Percentiles rank a stretch among this genome's conserved stretches.
Conservation (phyloP, 2,888 invertebrate species). For the Creontiades dilutus region DNA sequence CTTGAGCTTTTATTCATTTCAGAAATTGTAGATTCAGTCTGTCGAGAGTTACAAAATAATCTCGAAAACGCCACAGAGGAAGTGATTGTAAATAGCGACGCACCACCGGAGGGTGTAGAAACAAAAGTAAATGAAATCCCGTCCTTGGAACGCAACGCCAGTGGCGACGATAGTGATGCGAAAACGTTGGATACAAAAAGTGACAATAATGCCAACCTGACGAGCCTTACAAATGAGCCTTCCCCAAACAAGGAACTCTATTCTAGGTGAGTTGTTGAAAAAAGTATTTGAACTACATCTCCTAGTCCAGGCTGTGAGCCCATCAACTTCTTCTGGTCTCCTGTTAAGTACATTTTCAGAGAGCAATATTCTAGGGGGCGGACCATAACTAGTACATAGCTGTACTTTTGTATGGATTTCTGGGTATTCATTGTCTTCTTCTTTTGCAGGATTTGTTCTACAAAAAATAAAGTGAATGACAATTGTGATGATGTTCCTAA, state of each 20-base stretch:
- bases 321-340: no score
- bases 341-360: no score
- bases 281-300: no score
- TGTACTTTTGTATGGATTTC: no score
- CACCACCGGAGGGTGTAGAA: background rate
- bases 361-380: no score
- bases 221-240: constrained; percentile 71
- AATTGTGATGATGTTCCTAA: constrained; percentile 67
- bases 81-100: background rate
- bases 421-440: background rate
- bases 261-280: constrained; percentile 62
- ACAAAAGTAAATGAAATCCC: background rate
- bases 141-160: background rate
- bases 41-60: background rate
- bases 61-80: background rate
- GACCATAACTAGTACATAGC: no score
- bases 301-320: no score
- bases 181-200: constrained; percentile 64
- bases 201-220: constrained; percentile 75
- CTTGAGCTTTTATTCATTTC: background rate
- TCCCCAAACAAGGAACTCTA: constrained; percentile 73
- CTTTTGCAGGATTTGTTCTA: constrained; percentile 65
- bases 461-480: constrained; percentile 62
- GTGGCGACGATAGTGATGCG: background rate
- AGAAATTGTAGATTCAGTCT: constrained; percentile 21